Conservation (phyloP, 2,888 invertebrate species). For the Spilosoma lubricipeda region DNA sequence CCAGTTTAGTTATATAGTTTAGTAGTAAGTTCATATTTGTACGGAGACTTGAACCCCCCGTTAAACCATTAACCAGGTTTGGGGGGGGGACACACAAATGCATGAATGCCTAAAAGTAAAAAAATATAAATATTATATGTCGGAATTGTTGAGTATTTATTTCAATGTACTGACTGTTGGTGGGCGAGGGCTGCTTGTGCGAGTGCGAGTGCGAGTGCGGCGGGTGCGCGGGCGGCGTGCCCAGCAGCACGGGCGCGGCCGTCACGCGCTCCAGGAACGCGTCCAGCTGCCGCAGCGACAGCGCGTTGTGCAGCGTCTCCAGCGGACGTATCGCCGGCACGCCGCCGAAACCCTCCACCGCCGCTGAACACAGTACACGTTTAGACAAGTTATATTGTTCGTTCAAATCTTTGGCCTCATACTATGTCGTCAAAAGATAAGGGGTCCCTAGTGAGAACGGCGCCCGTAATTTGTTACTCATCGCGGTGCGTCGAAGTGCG, state of each 20-base stretch:
- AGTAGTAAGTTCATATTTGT: no score
- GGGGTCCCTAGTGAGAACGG: neutral
- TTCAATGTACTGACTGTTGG: slow-evolving; percentile 68
- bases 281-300: slow-evolving; percentile 96
- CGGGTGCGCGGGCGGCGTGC: slow-evolving; percentile 90
- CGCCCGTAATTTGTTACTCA: neutral
- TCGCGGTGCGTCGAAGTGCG: neutral
- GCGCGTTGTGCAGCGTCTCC: slow-evolving; percentile 98
- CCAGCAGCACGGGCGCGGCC: slow-evolving; percentile 88
- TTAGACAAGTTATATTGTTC: neutral
- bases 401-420: no score
- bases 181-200: slow-evolving; percentile 79
- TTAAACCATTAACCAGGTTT: no score
- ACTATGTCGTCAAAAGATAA: neutral
- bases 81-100: no score
- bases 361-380: slow-evolving; percentile 76
- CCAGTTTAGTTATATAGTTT: no score
- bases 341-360: slow-evolving; percentile 94
- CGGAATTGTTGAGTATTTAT: no score
- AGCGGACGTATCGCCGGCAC: slow-evolving; percentile 98
- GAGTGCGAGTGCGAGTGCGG: slow-evolving; percentile 56
- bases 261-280: slow-evolving; percentile 95
- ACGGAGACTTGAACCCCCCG: no score
- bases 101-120: no score
- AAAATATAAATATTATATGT: neutral